Conservation (phyloP, 2,888 invertebrate species). For the Oligia fasciuncula region DNA sequence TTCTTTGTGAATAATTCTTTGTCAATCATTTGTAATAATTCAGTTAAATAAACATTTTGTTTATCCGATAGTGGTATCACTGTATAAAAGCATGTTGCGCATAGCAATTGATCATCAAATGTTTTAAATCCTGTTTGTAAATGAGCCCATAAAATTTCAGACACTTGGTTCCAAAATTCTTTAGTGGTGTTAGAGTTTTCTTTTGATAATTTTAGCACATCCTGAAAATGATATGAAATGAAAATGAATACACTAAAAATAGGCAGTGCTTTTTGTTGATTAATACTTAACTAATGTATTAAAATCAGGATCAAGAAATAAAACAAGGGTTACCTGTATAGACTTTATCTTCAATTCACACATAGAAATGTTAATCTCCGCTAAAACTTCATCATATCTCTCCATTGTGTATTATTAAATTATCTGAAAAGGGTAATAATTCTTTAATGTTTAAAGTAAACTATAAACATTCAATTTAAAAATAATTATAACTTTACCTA, state of each 20-base stretch:
- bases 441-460: not conserved
- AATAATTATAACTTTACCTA: constrained; percentile 28
- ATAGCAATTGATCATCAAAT: constrained; percentile 84
- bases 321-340: constrained; percentile 73
- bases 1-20: constrained; percentile 66
- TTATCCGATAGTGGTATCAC: constrained; percentile 72
- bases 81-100: constrained; percentile 84
- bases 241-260: not conserved
- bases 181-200: constrained; percentile 54
- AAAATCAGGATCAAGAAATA: not conserved
- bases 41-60: constrained; percentile 72
- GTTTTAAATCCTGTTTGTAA: constrained; percentile 73
- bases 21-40: constrained; percentile 70
- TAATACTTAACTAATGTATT: not conserved
- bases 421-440: constrained; percentile 65
- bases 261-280: not conserved
- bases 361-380: constrained; percentile 69
- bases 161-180: constrained; percentile 70
- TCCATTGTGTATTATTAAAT: constrained; percentile 69
- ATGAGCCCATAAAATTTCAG: constrained; percentile 78
- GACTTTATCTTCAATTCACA: constrained; percentile 66
- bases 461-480: not conserved
- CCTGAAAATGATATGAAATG: constrained; percentile 72
- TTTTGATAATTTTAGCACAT: constrained; percentile 74
- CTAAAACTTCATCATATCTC: constrained; percentile 60